Evolutionary conservation across 2,888 invertebrate genomes (phyloP).

Genomic region (Odontocolon sp.): DNA sequence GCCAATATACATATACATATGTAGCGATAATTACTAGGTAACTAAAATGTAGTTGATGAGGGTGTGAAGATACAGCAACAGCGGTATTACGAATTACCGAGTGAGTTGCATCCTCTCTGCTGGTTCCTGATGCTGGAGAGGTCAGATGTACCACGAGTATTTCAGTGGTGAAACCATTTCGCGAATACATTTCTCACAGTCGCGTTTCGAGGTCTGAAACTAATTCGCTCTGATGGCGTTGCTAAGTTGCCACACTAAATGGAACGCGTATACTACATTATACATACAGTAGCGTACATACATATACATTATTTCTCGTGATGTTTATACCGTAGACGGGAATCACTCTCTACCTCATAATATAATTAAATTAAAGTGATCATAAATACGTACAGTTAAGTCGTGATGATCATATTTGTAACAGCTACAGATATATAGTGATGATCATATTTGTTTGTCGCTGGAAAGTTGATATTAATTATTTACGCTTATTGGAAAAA

Average conservation of each 20-base stretch:
- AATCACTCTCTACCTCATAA: too few relatives aligned
- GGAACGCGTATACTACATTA: too few relatives aligned
- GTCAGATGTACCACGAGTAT: conserved; percentile 48
- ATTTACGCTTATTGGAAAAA: not conserved
- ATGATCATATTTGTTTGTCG: too few relatives aligned
- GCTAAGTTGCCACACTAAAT: conserved; percentile 43
- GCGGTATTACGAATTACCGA: conserved; percentile 31
- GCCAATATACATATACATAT: conserved; percentile 22
- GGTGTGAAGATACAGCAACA: conserved; percentile 17
- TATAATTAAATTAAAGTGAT: too few relatives aligned
- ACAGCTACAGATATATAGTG: too few relatives aligned
- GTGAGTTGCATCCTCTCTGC: not conserved
- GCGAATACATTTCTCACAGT: conserved; percentile 57
- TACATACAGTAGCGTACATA: too few relatives aligned
- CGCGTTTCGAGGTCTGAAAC: conserved; percentile 52
- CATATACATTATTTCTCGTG: too few relatives aligned
- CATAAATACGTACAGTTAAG: too few relatives aligned
- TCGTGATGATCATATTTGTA: too few relatives aligned
- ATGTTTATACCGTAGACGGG: too few relatives aligned
- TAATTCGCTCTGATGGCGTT: conserved; percentile 55
- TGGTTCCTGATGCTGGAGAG: conserved; percentile 24
- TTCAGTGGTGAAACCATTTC: conserved; percentile 51
- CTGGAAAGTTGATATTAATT: too few relatives aligned
- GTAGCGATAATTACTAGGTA: conserved; percentile 35
- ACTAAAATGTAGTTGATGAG: conserved; percentile 45